phyloP scores from a whole-genome alignment of 2,113 vertebrate species.

The Helogale parvula region DNA sequence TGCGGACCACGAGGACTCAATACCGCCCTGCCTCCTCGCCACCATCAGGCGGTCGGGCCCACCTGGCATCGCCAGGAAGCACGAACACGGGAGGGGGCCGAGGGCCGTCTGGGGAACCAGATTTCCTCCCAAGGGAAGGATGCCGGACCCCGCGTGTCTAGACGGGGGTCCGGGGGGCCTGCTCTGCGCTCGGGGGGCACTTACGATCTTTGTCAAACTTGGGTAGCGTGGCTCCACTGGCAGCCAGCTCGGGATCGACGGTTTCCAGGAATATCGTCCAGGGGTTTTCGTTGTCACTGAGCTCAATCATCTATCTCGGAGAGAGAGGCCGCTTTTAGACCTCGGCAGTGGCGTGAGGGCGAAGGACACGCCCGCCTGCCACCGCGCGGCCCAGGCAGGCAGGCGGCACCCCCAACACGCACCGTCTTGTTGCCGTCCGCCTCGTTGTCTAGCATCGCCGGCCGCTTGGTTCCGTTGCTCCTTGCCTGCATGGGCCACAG shows the following conservation, averaged over 20 bases:
- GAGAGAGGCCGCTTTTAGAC: slow-evolving; percentile 57
- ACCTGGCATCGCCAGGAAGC: too few species aligned
- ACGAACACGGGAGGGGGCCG: rapidly evolving
- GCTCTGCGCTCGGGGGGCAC: slow-evolving; percentile 69
- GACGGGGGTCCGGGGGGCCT: neutral
- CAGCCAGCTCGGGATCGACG: slow-evolving; percentile 98
- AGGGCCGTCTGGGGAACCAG: neutral
- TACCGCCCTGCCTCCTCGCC: too few species aligned
- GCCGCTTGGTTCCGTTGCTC: slow-evolving; percentile 98
- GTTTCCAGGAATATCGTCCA: slow-evolving; percentile 99
- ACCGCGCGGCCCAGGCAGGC: too few species aligned
- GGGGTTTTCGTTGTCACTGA: slow-evolving; percentile 99
- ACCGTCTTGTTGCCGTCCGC: slow-evolving; percentile 98
- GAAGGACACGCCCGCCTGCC: neutral
- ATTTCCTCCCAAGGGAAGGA: neutral
- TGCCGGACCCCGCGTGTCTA: neutral
- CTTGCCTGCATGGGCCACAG: slow-evolving; percentile 99
- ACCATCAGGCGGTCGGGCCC: too few species aligned
- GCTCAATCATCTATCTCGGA: slow-evolving; percentile 95
- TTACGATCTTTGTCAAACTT: slow-evolving; percentile 99
- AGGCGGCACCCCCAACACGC: neutral
- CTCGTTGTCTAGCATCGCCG: slow-evolving; percentile 99
- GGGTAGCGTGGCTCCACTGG: slow-evolving; percentile 97
- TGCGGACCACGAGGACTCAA: rapidly evolving
- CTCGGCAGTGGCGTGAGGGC: neutral